These are phyloP conservation scores for Megalonaias nervosa DNA, from an alignment of 1,140 invertebrate species.

Conservation along the genomic window DNA sequence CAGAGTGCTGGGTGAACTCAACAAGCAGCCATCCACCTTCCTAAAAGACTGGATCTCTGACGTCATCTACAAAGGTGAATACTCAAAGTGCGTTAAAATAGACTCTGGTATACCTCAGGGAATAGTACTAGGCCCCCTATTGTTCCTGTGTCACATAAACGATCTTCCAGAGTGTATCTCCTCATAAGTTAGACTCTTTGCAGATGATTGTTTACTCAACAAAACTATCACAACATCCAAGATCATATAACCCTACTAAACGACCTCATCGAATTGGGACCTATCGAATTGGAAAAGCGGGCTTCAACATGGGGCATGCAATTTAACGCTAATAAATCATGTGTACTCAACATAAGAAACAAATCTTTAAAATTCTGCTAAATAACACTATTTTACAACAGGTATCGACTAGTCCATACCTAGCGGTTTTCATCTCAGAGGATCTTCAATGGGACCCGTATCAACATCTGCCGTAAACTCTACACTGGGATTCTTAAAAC, in stretches of 20 bases:
- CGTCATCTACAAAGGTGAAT: background rate
- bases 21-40: background rate
- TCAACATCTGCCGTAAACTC: no score
- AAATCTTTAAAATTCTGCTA: background rate
- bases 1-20: no score
- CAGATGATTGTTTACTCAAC: background rate
- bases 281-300: background rate
- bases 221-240: background rate
- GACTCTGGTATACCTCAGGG: constrained; percentile 3
- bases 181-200: background rate
- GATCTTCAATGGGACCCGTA: no score
- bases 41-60: background rate
- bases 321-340: constrained; percentile 3
- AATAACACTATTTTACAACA: background rate
- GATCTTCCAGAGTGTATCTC: constrained; percentile 4
- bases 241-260: background rate
- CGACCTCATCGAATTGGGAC: background rate
- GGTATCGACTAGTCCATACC: no score
- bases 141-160: constrained; percentile 6
- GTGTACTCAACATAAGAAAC: background rate
- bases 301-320: background rate
- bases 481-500: no score
- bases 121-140: background rate
- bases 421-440: no score
- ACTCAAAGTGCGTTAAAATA: background rate